Percentiles rank a stretch among this genome's conserved stretches.
phyloP scores from a whole-genome alignment of 2,888 invertebrate genomes.

The Iphiclides podalirius region DNA sequence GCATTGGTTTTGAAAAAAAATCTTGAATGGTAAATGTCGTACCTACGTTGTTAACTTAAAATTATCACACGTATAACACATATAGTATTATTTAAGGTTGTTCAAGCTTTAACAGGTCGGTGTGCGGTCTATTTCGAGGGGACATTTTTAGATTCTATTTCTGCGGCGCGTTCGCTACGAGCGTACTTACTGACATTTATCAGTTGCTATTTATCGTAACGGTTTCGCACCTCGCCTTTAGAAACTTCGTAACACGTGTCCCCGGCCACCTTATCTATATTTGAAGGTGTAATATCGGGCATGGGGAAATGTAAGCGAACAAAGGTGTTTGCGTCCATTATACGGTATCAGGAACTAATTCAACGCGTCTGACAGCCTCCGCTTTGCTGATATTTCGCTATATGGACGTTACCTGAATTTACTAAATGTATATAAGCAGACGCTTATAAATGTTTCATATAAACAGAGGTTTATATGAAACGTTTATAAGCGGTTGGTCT shows the following conservation, averaged over 20 bases:
- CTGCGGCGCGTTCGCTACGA: constrained; percentile 29
- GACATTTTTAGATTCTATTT: constrained; percentile 33
- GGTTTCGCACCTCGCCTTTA: constrained; percentile 41
- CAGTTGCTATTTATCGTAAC: constrained; percentile 50
- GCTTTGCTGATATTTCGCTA: not conserved
- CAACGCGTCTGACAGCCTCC: not conserved
- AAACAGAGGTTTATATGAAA: too few relatives aligned
- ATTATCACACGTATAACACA: too few relatives aligned
- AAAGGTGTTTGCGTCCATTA: constrained; percentile 13
- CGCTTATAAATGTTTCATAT: too few relatives aligned
- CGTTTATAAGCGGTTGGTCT: too few relatives aligned
- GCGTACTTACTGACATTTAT: constrained; percentile 40
- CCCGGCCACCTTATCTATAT: constrained; percentile 17
- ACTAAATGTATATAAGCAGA: too few relatives aligned
- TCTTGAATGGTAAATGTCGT: too few relatives aligned
- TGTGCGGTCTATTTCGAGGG: constrained; percentile 15
- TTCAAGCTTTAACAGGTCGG: not conserved
- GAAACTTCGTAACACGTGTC: constrained; percentile 42
- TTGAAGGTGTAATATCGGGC: constrained; percentile 21
- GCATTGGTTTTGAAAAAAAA: too few relatives aligned
- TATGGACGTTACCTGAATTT: too few relatives aligned
- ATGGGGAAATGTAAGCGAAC: constrained; percentile 18
- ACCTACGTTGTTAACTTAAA: too few relatives aligned
- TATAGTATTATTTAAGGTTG: not conserved
- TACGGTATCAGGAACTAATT: constrained; percentile 12